A percentile compares a stretch with the other conserved stretches of the same genome.
Conservation (phyloP, 2,113 vertebrate species). For the Daubentonia madagascariensis region DNA sequence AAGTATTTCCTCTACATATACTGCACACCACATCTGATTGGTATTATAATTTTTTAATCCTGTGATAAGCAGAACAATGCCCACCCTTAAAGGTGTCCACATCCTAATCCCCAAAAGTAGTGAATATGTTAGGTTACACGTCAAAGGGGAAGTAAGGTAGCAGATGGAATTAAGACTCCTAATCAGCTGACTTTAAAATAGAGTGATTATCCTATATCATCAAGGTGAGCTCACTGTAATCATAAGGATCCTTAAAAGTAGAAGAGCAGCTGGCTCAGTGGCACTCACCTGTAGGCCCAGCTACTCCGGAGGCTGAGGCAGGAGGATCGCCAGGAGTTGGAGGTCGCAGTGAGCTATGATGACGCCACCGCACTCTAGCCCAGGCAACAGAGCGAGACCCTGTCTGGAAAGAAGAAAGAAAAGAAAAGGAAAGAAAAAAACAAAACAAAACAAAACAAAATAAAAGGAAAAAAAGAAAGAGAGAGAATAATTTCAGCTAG, state of each 20-base stretch:
- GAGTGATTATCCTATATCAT: background rate
- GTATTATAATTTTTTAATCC: background rate
- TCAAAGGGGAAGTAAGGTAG: background rate
- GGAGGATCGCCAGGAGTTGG: background rate
- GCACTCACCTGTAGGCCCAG: background rate
- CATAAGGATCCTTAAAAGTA: background rate
- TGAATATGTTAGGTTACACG: background rate
- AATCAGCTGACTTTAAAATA: background rate
- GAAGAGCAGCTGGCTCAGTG: background rate
- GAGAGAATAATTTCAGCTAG: too few relatives aligned
- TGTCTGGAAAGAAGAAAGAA: too few relatives aligned
- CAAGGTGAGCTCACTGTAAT: background rate
- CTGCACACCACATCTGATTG: background rate
- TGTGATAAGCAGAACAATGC: background rate
- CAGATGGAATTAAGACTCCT: background rate
- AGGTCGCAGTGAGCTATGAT: too few relatives aligned
- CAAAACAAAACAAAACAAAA: too few relatives aligned
- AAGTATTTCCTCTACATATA: background rate
- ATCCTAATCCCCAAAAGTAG: background rate
- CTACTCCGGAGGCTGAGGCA: background rate
- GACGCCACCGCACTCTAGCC: too few relatives aligned
- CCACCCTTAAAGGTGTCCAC: background rate
- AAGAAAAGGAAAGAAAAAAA: too few relatives aligned
- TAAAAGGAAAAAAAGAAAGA: background rate
- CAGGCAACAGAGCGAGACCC: too few relatives aligned